Conservation (phyloP, 1,140 invertebrate species). For the Habropoda laboriosa region DNA sequence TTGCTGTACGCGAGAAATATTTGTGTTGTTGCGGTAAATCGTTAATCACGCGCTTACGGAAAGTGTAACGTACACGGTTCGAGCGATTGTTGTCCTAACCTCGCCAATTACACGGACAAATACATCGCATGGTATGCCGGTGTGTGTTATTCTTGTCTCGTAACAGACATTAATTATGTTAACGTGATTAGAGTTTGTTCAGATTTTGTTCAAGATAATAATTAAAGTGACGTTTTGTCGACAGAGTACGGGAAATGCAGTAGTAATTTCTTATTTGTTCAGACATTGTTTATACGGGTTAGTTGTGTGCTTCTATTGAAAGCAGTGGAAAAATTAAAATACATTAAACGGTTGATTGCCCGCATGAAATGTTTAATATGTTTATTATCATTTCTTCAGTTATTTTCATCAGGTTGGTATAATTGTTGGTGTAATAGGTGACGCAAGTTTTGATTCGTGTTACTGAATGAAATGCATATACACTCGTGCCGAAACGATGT, state of each 20-base stretch:
- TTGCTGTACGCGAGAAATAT: not conserved
- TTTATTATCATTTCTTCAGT: not conserved
- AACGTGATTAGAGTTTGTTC: conserved; percentile 21
- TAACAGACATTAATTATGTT: conserved; percentile 21
- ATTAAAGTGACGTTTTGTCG: not conserved
- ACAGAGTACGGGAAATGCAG: not conserved
- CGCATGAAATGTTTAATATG: not conserved
- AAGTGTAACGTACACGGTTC: not conserved
- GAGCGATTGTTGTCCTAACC: conserved; percentile 14
- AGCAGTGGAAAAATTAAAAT: not conserved
- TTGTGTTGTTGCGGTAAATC: not conserved
- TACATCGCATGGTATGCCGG: not conserved
- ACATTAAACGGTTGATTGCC: not conserved
- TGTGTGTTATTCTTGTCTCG: not conserved
- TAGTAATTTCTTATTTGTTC: too few relatives aligned
- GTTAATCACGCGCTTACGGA: not conserved
- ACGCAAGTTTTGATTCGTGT: not conserved
- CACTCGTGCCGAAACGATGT: not conserved
- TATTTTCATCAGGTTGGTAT: not conserved
- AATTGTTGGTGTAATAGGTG: too few relatives aligned
- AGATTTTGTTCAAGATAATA: not conserved
- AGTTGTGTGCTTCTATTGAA: not conserved
- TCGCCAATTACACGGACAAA: not conserved
- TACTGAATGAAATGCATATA: not conserved
- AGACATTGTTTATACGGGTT: not conserved